Conservation (phyloP, 2,888 invertebrate species). For the Belgica antarctica region DNA sequence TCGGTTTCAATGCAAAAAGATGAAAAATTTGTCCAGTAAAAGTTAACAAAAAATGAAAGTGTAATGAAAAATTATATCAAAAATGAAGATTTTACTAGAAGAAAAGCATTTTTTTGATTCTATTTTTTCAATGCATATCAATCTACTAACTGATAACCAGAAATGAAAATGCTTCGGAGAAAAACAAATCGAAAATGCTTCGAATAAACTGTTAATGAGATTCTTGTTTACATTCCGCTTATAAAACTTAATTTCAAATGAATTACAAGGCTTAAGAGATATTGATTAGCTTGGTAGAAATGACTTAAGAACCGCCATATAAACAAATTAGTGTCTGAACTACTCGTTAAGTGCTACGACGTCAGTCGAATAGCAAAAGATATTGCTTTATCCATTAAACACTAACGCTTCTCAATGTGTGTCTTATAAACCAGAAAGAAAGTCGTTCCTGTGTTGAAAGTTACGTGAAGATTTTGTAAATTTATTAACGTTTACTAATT, state of each 20-base stretch:
- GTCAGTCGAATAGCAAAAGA: not conserved
- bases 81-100: not conserved
- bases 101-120: conserved; percentile 12
- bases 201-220: conserved; percentile 11
- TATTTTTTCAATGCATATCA: conserved; percentile 21
- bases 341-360: not conserved
- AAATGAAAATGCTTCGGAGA: too few species aligned
- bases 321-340: not conserved
- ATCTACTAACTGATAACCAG: not conserved
- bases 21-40: conserved; percentile 12
- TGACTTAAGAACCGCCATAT: too few species aligned
- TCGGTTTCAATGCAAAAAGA: conserved; percentile 2
- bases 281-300: not conserved
- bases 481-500: too few species aligned
- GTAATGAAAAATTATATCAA: not conserved
- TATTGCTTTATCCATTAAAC: conserved; percentile 6
- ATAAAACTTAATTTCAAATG: not conserved
- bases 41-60: conserved; percentile 14
- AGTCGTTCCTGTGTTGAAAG: conserved; percentile 9
- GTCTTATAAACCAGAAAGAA: too few species aligned
- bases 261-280: conserved; percentile 5
- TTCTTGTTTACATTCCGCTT: conserved; percentile 10
- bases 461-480: too few species aligned
- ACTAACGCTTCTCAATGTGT: conserved; percentile 23
- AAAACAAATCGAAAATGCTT: not conserved